Base-by-base conservation (phyloP, 2,113 vertebrate genomes). In the Deroptyus accipitrinus region DNA sequence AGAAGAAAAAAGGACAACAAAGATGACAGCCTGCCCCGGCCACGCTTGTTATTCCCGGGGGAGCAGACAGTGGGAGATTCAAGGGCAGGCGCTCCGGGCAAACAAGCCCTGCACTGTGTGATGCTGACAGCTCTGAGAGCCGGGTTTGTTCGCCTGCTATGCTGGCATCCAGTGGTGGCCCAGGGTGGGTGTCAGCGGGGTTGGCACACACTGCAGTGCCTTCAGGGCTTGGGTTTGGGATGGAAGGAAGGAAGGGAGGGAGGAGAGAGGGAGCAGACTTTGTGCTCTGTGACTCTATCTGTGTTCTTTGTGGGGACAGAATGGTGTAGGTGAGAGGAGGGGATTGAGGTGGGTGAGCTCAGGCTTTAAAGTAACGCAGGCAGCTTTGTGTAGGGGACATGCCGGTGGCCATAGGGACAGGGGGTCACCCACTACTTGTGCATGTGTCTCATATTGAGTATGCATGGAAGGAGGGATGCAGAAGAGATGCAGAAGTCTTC, bases 51-150 rank as follows among this genome's bases (percentile, higher is more conserved):
- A 46, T 90, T 91, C 90, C 85, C 77, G 52, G 70, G 85, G 37
- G 51, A 88, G 91, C 49, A 72, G 95, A 97, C 96, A 97, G 95
- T 96, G 95, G 94, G 88, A 69, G 84, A 98, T 98, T 98, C 92
- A 98, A 91, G 35, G 62, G 73, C 96, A 89, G 30, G 95, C 80
- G 66, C 69, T 95, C 9, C 6, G 19, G 81, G 88, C 88, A 37
- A 95, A 97, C 97, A 98, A 98, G 94, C 95, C 76, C 59, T 1
- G 33, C 90, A 95, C 97, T 98, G 96, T 98, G 97, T 15, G 7
- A 11, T 2, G 85, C 77, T 70, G 35, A 83, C 62, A 10, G 95
- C 27, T 15, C 91, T 94, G 74, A 96, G 95, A 96, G 96, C 78
- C 4, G 90, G 48, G 96, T 95, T 96, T 97, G 95, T 97, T 96